Evolutionary conservation across 2,797 vertebrate genomes (phyloP).

Genomic region (Euthynnus affinis): DNA sequence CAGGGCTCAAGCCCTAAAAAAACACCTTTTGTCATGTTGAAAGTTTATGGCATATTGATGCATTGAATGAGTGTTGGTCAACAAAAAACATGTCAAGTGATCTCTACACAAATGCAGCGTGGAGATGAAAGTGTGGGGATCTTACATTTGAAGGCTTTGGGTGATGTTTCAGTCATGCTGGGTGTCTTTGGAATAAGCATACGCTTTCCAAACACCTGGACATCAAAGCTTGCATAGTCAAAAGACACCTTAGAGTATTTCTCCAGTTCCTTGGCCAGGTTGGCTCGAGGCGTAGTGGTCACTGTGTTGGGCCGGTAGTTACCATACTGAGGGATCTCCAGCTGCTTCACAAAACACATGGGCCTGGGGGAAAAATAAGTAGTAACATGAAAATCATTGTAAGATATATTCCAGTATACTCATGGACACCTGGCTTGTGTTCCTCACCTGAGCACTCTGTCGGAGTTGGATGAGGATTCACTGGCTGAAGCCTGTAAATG

Average conservation of each 20-base stretch:
- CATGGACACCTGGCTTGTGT: too few relatives aligned
- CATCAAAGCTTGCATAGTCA: constrained; percentile 99
- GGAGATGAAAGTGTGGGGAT: background rate
- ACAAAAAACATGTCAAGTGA: background rate
- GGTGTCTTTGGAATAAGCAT: constrained; percentile 98
- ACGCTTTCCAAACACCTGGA: constrained; percentile 99
- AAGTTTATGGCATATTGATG: too few relatives aligned
- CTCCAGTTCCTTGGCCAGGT: constrained; percentile 99
- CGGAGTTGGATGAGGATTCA: constrained; percentile 92
- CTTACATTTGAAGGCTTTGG: constrained; percentile 99
- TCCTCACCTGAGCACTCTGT: constrained; percentile 95
- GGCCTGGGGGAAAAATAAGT: constrained; percentile 85
- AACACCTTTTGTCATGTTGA: too few relatives aligned
- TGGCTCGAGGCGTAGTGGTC: constrained; percentile 94
- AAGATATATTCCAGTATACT: background rate
- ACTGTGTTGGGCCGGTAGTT: constrained; percentile 94
- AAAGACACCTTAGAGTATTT: constrained; percentile 99
- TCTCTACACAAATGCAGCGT: background rate
- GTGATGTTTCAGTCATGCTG: constrained; percentile 93
- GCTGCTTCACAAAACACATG: constrained; percentile 99
- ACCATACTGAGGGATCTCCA: constrained; percentile 97
- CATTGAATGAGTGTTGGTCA: too few relatives aligned
- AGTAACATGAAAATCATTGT: background rate
- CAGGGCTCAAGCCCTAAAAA: too few relatives aligned
- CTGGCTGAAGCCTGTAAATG: constrained; percentile 86